Percentiles rank a stretch among this genome's conserved stretches.
Conservation (phyloP, 2,888 invertebrate species). For the Dione vanillae region DNA sequence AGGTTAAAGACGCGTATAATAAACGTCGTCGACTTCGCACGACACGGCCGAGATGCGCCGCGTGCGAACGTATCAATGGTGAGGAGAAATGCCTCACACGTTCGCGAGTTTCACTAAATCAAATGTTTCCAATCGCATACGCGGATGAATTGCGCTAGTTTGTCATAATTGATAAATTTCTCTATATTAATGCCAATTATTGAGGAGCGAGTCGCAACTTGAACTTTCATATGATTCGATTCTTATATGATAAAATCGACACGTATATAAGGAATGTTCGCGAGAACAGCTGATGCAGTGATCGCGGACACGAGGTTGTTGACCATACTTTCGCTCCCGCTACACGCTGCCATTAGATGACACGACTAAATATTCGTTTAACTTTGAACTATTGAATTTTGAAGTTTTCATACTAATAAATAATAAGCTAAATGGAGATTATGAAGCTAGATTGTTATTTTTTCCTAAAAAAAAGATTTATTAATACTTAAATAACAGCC, state of each 20-base stretch:
- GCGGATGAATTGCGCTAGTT: conserved; percentile 48
- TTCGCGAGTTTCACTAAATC: conserved; percentile 60
- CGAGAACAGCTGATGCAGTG: conserved; percentile 79
- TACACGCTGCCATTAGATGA: conserved; percentile 63
- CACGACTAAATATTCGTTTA: conserved; percentile 57
- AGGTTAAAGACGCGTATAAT: conserved; percentile 64
- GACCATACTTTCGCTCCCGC: conserved; percentile 82
- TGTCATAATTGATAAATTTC: conserved; percentile 24
- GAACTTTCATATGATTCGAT: background rate
- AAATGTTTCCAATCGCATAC: conserved; percentile 59
- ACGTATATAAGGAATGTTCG: conserved; percentile 46
- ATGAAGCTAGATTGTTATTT: no score
- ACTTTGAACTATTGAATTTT: conserved; percentile 16
- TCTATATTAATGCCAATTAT: background rate
- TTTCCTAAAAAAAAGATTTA: no score
- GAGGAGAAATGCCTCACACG: conserved; percentile 57
- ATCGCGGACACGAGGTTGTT: conserved; percentile 71
- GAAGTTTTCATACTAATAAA: background rate
- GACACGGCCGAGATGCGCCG: conserved; percentile 46
- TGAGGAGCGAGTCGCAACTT: background rate
- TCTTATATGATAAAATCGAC: background rate
- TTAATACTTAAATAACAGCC: conserved; percentile 69
- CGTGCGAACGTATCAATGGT: conserved; percentile 53
- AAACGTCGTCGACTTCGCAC: conserved; percentile 58
- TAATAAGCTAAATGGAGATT: no score